Evolutionary conservation across 2,888 invertebrate species (phyloP).

Genomic region (Monochamus alternatus): DNA sequence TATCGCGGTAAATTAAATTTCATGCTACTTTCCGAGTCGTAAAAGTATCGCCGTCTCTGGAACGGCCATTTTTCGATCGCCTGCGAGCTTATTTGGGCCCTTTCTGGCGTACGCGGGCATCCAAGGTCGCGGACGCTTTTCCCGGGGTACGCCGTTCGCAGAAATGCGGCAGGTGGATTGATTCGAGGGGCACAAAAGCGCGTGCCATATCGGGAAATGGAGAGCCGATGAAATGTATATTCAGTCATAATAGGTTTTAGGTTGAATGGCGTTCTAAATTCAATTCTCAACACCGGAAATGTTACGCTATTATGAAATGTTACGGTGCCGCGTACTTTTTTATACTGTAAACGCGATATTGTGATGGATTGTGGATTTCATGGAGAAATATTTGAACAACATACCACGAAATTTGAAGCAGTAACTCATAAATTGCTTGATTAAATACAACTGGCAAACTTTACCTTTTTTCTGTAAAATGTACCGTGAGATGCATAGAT

Average conservation of each 20-base stretch:
- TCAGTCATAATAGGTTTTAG: background rate
- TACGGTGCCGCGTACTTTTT: background rate
- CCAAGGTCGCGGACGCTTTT: background rate
- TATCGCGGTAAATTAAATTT: conserved; percentile 41
- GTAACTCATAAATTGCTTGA: too few species aligned
- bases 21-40: conserved; percentile 19
- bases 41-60: background rate
- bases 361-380: too few species aligned
- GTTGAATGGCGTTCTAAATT: background rate
- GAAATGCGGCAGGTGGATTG: background rate
- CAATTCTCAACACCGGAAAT: background rate
- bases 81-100: background rate
- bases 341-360: too few species aligned
- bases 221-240: background rate
- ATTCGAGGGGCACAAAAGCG: background rate
- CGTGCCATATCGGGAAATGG: background rate
- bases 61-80: conserved; percentile 5
- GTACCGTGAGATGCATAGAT: too few species aligned
- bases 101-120: background rate
- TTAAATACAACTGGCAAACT: too few species aligned
- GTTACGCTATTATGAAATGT: background rate
- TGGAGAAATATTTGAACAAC: too few species aligned
- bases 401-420: too few species aligned
- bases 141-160: background rate
- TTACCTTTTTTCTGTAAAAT: too few species aligned